phyloP scores from a whole-genome alignment of 2,888 invertebrate species.

The Caenorhabditis panamensis region DNA sequence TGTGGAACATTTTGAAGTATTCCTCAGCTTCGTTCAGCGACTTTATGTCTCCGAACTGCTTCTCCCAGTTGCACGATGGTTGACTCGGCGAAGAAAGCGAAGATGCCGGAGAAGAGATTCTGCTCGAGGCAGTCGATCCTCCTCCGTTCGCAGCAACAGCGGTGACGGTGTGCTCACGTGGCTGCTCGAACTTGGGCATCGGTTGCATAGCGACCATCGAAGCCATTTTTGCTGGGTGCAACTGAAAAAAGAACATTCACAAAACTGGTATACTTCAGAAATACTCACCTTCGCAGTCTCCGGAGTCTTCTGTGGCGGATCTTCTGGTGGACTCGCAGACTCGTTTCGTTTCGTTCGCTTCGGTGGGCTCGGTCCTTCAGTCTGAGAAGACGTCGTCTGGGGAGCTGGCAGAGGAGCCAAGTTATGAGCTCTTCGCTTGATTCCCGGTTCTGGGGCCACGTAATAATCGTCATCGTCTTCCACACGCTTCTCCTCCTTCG shows the following conservation, averaged over 20 bases:
- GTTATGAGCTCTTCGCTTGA: slow-evolving; percentile 64
- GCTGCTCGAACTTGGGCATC: slow-evolving; percentile 40
- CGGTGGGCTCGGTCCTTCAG: slow-evolving; percentile 31
- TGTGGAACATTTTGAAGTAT: slow-evolving; percentile 67
- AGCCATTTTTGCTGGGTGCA: slow-evolving; percentile 27
- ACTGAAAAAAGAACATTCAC: not conserved
- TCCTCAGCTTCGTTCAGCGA: slow-evolving; percentile 61
- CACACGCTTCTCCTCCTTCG: slow-evolving; percentile 27
- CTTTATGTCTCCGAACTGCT: slow-evolving; percentile 60
- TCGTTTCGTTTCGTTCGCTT: slow-evolving; percentile 67
- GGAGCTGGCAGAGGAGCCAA: slow-evolving; percentile 18
- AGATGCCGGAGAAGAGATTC: slow-evolving; percentile 65
- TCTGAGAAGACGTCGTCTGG: slow-evolving; percentile 32
- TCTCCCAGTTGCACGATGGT: slow-evolving; percentile 74
- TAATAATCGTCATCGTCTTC: slow-evolving; percentile 34
- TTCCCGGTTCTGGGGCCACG: slow-evolving; percentile 19
- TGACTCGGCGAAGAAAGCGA: slow-evolving; percentile 69
- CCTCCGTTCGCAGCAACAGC: slow-evolving; percentile 46
- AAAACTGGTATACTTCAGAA: not conserved
- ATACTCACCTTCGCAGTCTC: slow-evolving; percentile 19
- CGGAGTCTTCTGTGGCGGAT: slow-evolving; percentile 48
- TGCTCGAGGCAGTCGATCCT: slow-evolving; percentile 61
- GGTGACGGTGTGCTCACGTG: slow-evolving; percentile 31
- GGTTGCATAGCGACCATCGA: slow-evolving; percentile 33
- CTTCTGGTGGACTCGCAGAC: slow-evolving; percentile 69